Evolutionary conservation across 2,888 invertebrate genomes (phyloP), one percentile per base, ranked within the genome.

Genomic region (Hyposoter dolosus): DNA sequence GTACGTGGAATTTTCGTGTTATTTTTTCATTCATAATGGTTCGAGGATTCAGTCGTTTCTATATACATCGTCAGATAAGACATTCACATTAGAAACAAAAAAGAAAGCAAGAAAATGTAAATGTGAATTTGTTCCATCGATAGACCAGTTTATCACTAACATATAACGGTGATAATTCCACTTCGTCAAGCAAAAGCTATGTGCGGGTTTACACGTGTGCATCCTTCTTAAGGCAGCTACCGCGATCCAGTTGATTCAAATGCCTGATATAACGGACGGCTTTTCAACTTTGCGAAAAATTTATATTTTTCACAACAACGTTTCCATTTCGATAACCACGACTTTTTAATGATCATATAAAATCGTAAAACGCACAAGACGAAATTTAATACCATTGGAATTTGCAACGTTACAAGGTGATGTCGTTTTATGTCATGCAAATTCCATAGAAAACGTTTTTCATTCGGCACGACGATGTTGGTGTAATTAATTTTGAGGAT

Each of bases 101-200:
- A 60, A 60, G 9, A 23, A 28, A 23, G 28, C 4, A 28, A 60
- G 56, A 23, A 28, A 60, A 60, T 28, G 28, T 12, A 15, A 15
- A 60, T 28, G 60, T 28, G 15, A 28, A 5, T 60, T 15, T 6
- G 60, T 28, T 60, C 1, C 5, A 60, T 4, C 60, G 60, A 60
- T 60, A 60, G 15, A 28, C 60, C 60, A 15, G 28, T 60, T 60
- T 60, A 60, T 60, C 28, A 60, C 12, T 60, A 12, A 15, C 5
- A 28, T 15, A 15, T 60, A 60, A 60, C 60, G 60, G 60, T 60
- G 35, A 68, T 66, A 40, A 66, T 66, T 60, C 60, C 28, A 60
- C 60, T 60, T 60, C 60, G 60, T 60, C 60, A 60, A 60, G 28
- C 15, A 28, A 28, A 60, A 60, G 15, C 28, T 23, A 15, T 15